Conservation (phyloP, 1,140 invertebrate genomes). For the Eueides isabella region DNA sequence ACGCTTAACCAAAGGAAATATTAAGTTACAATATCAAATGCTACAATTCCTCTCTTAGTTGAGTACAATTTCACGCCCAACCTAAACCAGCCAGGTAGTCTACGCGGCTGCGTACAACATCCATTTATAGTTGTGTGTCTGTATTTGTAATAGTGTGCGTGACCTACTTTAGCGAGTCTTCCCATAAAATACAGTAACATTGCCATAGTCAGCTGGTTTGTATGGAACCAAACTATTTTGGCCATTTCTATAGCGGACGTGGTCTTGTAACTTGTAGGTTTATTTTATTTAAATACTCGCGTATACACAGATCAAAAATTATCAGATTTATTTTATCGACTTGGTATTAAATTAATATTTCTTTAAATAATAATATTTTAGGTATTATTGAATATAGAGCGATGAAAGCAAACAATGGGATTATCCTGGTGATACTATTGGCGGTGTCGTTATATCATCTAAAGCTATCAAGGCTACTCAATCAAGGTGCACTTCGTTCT, state of each 20-base stretch:
- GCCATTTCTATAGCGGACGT: conserved; percentile 18
- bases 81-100: conserved; percentile 33
- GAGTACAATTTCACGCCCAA: conserved; percentile 16
- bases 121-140: conserved; percentile 38
- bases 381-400: too few species aligned
- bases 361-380: too few species aligned
- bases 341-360: too few species aligned
- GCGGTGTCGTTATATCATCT: too few species aligned
- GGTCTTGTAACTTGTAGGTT: not conserved
- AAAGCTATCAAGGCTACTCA: too few species aligned
- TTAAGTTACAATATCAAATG: conserved; percentile 15
- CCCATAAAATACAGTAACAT: conserved; percentile 29
- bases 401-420: too few species aligned
- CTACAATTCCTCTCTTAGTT: conserved; percentile 2
- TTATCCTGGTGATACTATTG: too few species aligned
- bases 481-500: too few species aligned
- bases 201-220: conserved; percentile 23
- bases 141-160: conserved; percentile 45
- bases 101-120: conserved; percentile 40
- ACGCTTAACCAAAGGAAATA: conserved; percentile 12
- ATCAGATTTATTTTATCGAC: too few species aligned
- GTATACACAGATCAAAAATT: not conserved
- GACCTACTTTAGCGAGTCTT: conserved; percentile 49
- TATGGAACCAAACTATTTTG: conserved; percentile 25
- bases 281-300: not conserved